Conservation (phyloP, 2,113 vertebrate species). For the Columba janthina region DNA sequence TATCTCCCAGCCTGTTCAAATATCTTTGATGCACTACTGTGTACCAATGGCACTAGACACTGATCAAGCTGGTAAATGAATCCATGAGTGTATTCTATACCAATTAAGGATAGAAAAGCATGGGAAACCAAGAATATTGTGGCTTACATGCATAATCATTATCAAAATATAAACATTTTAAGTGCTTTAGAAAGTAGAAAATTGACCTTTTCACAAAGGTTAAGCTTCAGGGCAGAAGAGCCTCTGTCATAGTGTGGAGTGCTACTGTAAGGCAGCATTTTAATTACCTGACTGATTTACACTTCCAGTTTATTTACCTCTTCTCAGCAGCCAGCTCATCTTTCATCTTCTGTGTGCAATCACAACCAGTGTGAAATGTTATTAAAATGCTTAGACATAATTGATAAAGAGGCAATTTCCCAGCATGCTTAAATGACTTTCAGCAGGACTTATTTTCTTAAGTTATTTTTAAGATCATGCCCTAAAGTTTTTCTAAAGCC, state of each 20-base stretch:
- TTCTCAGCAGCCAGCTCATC: not conserved
- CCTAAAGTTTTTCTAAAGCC: not conserved
- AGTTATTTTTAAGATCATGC: not conserved
- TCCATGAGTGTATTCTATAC: not conserved
- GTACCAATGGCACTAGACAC: not conserved
- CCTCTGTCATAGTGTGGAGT: not conserved
- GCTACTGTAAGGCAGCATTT: not conserved
- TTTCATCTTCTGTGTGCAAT: constrained; percentile 30
- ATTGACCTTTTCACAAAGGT: constrained; percentile 24
- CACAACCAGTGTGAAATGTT: constrained; percentile 33
- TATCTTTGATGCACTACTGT: not conserved
- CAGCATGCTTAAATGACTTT: not conserved
- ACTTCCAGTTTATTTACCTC: constrained; percentile 19
- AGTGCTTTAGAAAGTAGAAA: constrained; percentile 9
- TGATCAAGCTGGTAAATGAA: not conserved
- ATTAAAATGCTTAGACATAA: constrained; percentile 33
- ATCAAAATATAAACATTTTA: constrained; percentile 6
- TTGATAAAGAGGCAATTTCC: constrained; percentile 11
- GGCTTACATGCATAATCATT: not conserved
- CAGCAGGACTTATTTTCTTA: not conserved
- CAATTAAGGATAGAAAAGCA: not conserved
- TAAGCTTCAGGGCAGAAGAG: not conserved
- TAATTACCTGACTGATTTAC: constrained; percentile 38
- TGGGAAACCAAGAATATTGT: not conserved
- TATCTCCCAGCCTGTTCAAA: not conserved